These are phyloP conservation scores for Hystrix brachyura DNA, from an alignment of 2,113 vertebrate genomes.

Conservation along the genomic window DNA sequence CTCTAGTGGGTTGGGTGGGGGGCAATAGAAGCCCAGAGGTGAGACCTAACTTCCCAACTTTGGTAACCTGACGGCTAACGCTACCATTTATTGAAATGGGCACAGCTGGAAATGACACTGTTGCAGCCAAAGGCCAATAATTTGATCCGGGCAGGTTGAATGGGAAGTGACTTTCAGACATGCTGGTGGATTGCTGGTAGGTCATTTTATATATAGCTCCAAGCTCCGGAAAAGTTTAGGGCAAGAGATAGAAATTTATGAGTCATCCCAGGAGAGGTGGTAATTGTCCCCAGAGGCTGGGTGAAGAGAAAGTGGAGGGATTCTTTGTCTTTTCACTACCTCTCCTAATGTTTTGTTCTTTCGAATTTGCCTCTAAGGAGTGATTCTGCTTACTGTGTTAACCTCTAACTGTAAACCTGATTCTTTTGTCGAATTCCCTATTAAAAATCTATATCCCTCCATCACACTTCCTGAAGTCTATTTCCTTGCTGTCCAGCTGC, in stretches of 20 bases:
- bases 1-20: not conserved
- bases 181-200: not conserved
- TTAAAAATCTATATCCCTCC: not conserved
- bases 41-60: not conserved
- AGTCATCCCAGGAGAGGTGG: not conserved
- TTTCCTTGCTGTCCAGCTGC: not conserved
- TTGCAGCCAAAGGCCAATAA: not conserved
- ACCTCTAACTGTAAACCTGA: not conserved
- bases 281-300: not conserved
- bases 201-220: not conserved
- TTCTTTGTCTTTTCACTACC: not conserved
- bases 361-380: not conserved
- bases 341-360: not conserved
- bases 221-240: not conserved
- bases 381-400: not conserved
- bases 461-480: not conserved
- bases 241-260: not conserved
- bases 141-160: constrained; percentile 19
- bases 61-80: not conserved
- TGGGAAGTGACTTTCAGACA: constrained; percentile 14
- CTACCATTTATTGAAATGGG: not conserved
- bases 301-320: not conserved
- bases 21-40: not conserved
- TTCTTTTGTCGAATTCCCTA: not conserved
- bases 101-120: not conserved